Evolutionary conservation across 2,113 vertebrate genomes (phyloP), one percentile per base, ranked within the genome.

Genomic region (Herpetotheres cachinnans): DNA sequence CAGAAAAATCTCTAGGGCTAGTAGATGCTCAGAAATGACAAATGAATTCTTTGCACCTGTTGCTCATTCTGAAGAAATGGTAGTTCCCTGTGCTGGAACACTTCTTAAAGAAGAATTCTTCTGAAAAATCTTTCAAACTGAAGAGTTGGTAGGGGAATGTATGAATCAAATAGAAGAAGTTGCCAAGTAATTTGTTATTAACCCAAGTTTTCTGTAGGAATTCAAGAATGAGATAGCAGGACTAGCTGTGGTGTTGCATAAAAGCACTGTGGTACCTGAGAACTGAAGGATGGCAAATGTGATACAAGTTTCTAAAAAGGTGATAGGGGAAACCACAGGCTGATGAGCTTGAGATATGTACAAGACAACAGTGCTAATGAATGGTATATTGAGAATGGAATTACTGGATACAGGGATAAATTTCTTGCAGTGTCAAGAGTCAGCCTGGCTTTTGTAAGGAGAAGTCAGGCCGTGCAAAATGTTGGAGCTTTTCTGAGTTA

Each of bases 1-100:
- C 76, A 94, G 59, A 66, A 87, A 56, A 94, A 70, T 81, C 87
- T 89, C 77, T 22, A 20, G 63, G 73, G 84, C 63, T 70, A 30
- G 63, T 20, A 58, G 67, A n/a, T 89, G 58, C 40, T 95, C 55
- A 74, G 83, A 83, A 86, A 89, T 80, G 36, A 80, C 63, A 92
- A 88, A 88, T 2, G 0, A 34, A 80, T 89, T 83, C 40, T 89
- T 89, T 80, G 67, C 76, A 86, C 83, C 62, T 83, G 76, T 69
- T 96, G 91, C 76, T 95, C 14, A 65, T 81, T 70, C 46, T 92
- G 70, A 90, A 79, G 65, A 76, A 97, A 59, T 55, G 17, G 63
- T 56, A 62, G 65, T 62, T 96, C 73, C 47, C n/a, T 70, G 38
- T 46, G 46, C 81, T 89, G 83, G 50, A 62, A 21, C 36, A 20